Evolutionary conservation across 2,113 vertebrate genomes (phyloP), one percentile per base, ranked within the genome.

Genomic region (Odontophorus gujanensis): DNA sequence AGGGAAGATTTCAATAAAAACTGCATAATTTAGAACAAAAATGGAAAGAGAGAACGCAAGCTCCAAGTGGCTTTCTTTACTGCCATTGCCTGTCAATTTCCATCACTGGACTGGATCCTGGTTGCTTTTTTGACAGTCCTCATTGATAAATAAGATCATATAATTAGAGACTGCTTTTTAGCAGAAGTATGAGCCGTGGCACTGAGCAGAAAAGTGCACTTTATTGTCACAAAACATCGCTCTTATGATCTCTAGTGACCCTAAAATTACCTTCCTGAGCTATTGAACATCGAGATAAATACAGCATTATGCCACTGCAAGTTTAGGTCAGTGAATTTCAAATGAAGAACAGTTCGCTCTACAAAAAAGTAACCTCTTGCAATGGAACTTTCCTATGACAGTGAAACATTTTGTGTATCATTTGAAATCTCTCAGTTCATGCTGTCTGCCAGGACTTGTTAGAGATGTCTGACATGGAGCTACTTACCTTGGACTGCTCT

Each of bases 121-220:
- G 21, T 51, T 55, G 65, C 21, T 87, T 75, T 84, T 63, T 61
- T 47, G 81, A 78, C 93, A 94, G 61, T 93, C 93, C n/a, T 65
- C 80, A 43, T 58, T 67, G 59, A 47, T 47, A 74, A 80, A 30
- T 25, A 32, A 87, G 18, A 42, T 40, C 18, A 1, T 74, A 1
- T 8, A 21, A 71, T 48, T 30, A 12, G 57, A 88, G 73, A 48
- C 73, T 75, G 73, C 73, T 78, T 86, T 91, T 67, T 28, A 43
- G 50, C 53, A 73, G 74, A n/a, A 87, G 80, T 45, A 32, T 16
- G n/a, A 77, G 30, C 77, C 12, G 1, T 55, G 43, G 86, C 57
- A 86, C 36, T 21, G 30, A 75, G 78, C 87, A 83, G 93, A 62
- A 66, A 81, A 88, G 51, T 66, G 85, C 69, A 90, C 80, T 94